Evolutionary conservation across 2,888 invertebrate genomes (phyloP).

Genomic region (Cerastoderma edule): DNA sequence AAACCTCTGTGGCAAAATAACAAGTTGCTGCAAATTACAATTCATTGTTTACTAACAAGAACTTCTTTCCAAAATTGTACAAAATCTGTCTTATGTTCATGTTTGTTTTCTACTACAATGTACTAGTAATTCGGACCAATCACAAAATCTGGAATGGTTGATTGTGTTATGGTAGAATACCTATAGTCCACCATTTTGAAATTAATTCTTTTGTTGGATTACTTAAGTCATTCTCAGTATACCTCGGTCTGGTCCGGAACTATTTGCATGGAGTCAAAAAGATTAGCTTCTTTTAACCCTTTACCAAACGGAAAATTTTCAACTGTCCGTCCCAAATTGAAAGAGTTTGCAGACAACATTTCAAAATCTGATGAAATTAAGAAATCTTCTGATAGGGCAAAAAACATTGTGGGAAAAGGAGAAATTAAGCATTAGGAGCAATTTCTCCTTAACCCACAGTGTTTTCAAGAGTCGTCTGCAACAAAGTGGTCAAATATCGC

Average conservation of each 20-base stretch:
- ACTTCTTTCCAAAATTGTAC: no score
- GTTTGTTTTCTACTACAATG: no score
- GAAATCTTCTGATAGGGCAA: neutral
- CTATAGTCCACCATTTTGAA: no score
- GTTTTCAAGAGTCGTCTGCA: neutral
- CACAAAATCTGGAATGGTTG: no score
- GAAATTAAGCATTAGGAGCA: neutral
- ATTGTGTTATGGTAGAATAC: no score
- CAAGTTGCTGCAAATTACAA: no score
- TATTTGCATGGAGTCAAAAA: neutral
- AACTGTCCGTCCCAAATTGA: neutral
- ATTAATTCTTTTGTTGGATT: neutral
- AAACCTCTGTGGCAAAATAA: no score
- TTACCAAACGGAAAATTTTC: neutral
- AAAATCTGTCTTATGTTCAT: no score
- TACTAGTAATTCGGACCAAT: no score
- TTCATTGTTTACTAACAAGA: no score
- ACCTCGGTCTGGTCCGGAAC: neutral
- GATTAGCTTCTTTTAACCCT: neutral
- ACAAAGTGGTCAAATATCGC: neutral
- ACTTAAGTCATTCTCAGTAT: neutral
- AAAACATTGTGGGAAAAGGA: slow-evolving; percentile 17
- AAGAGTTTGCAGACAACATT: neutral
- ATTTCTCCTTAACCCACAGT: neutral
- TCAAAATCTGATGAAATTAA: no score